Conservation (phyloP, 2,888 invertebrate genomes). For the Sympetrum striolatum region DNA sequence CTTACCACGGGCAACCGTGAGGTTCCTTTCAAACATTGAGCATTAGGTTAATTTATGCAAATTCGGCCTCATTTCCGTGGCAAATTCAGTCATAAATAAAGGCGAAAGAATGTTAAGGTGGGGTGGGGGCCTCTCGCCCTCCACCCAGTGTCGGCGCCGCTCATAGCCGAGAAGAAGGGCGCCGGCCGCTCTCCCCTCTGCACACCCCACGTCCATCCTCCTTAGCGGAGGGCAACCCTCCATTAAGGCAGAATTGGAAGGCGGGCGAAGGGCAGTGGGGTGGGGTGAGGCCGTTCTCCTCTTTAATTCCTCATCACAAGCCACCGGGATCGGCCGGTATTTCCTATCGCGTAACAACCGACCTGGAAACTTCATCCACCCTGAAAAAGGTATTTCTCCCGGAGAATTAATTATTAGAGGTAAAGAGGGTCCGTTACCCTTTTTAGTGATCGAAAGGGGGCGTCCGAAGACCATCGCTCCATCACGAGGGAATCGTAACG, state of each 20-base stretch:
- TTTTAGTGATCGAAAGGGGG: neutral
- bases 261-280: neutral
- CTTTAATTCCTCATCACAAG: slow-evolving; percentile 7
- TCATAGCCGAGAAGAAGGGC: neutral
- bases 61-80: slow-evolving; percentile 38
- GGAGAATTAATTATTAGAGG: slow-evolving; percentile 31
- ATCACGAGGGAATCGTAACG: neutral
- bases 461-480: neutral
- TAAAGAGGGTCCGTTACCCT: slow-evolving; percentile 15
- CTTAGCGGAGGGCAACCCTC: slow-evolving; percentile 22
- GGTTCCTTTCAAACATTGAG: slow-evolving; percentile 31
- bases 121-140: neutral
- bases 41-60: slow-evolving; percentile 44
- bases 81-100: slow-evolving; percentile 38
- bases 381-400: slow-evolving; percentile 10
- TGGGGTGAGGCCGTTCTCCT: neutral
- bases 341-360: slow-evolving; percentile 14
- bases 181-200: neutral
- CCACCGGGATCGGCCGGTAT: neutral
- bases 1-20: slow-evolving; percentile 18
- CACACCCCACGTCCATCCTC: slow-evolving; percentile 16
- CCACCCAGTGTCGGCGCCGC: slow-evolving; percentile 18
- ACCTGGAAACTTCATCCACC: neutral
- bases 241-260: slow-evolving; percentile 24
- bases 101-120: slow-evolving; percentile 9